These are phyloP conservation scores for Cygnus atratus DNA, from an alignment of 2,113 vertebrate species.

Conservation along the genomic window DNA sequence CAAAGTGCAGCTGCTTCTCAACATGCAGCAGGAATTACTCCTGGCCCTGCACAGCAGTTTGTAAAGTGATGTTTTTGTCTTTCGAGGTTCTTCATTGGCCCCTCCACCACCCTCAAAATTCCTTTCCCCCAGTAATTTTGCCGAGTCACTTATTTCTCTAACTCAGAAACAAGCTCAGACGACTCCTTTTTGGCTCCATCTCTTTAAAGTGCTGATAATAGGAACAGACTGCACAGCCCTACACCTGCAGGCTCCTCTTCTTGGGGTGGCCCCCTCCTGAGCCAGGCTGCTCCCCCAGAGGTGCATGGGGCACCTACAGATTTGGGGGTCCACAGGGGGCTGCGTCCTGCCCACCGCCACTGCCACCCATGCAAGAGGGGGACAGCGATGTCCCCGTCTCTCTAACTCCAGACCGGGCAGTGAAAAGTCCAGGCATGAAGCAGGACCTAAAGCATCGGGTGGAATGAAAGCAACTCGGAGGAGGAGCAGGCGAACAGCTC, in stretches of 20 bases:
- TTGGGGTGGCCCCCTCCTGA: neutral
- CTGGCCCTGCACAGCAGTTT: neutral
- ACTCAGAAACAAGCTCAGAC: neutral
- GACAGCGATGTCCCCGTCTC: neutral
- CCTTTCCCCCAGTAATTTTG: neutral
- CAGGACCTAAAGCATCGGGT: neutral
- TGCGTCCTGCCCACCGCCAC: neutral
- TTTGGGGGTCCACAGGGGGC: neutral
- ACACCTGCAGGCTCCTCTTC: neutral
- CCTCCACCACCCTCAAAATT: neutral
- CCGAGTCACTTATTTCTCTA: neutral
- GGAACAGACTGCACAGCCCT: neutral
- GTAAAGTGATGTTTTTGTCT: neutral
- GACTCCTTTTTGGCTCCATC: neutral
- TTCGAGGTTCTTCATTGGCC: slow-evolving; percentile 2
- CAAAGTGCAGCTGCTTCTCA: neutral
- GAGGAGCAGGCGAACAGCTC: neutral
- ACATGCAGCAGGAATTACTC: neutral
- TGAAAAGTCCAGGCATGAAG: neutral
- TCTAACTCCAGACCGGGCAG: fast-evolving
- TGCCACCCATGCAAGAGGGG: neutral
- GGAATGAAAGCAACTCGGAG: neutral
- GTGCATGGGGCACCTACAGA: fast-evolving
- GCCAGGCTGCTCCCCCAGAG: neutral
- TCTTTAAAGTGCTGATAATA: fast-evolving